Evolutionary conservation across 2,113 vertebrate genomes (phyloP), one percentile per base, ranked within the genome.

Genomic region (Synchiropus splendidus): DNA sequence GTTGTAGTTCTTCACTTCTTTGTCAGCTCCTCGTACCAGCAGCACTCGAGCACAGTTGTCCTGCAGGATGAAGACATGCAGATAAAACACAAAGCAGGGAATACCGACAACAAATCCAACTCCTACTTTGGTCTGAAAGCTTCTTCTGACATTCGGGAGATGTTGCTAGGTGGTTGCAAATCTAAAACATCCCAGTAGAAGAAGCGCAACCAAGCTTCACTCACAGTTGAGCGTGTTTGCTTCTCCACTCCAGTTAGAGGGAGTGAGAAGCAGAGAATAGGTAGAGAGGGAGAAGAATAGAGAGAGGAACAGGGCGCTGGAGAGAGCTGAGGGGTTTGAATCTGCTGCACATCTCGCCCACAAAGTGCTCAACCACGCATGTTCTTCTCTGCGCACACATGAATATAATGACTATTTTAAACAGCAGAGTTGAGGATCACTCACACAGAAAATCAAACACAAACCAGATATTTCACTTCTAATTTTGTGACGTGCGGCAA

Each of bases 1-100:
- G 83, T 93, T 96, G 83, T 88, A 92, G 68, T 98, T 98, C 74
- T 95, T 95, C 12, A 95, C 70, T 37, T 98, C 92, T 41, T 97
- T 98, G 51, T 90, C 79, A 8, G 90, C 89, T 42, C 94, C 94
- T 0, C 92, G 85, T 9, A 92, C 90, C 0, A 98, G 86, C 69
- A 98, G 80, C 54, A 97, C 92, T 16, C 87, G 74, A 0, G 90
- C 90, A 78, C 94, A 98, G 80, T 87, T 90, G 72, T 94, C 94
- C 94, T 98, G 63, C 2, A n/a, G 12, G 17, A 10, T 6, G 15
- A 46, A 37, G 41, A 2, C 11, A 10, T 16, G 21, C 8, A n/a
- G 2, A 18, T 39, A 4, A 32, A 15, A 45, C 21, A 45, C 6
- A 1, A 51, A 36, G 30, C 17, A 27, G 18, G 41, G 33, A 37